Evolutionary conservation across 2,113 vertebrate genomes (phyloP).

Genomic region (Prionailurus viverrinus): DNA sequence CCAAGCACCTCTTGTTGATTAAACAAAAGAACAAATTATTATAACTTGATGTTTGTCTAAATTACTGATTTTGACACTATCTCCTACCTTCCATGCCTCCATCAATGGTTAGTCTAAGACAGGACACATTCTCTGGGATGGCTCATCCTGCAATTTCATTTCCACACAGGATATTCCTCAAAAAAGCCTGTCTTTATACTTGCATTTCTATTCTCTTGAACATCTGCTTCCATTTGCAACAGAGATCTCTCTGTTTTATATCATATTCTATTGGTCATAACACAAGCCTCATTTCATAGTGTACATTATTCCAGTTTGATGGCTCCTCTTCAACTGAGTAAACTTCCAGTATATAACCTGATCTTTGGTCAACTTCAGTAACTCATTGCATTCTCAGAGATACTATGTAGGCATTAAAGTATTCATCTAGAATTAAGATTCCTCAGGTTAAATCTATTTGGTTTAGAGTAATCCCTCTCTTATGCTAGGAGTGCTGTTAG

Average conservation of each 20-base stretch:
- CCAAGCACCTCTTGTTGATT: not conserved
- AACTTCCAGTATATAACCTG: not conserved
- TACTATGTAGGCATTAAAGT: not conserved
- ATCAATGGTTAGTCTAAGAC: not conserved
- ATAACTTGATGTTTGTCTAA: not conserved
- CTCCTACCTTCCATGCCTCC: not conserved
- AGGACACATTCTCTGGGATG: not conserved
- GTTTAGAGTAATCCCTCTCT: not conserved
- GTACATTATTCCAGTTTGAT: not conserved
- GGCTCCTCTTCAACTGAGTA: not conserved
- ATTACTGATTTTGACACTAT: not conserved
- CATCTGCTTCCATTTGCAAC: not conserved
- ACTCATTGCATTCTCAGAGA: not conserved
- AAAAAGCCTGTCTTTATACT: conserved; percentile 9
- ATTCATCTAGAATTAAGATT: conserved; percentile 10
- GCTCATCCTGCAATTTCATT: not conserved
- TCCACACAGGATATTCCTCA: not conserved
- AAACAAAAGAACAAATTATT: not conserved
- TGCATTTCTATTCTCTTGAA: not conserved
- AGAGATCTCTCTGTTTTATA: not conserved
- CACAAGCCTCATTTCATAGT: not conserved
- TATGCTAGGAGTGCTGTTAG: not conserved
- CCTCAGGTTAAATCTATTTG: not conserved
- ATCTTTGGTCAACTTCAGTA: not conserved
- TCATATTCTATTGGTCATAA: not conserved